Evolutionary conservation across 2,797 vertebrate species (phyloP), one percentile per base, ranked within the genome.

Genomic region (Melanotaenia maccullochi): DNA sequence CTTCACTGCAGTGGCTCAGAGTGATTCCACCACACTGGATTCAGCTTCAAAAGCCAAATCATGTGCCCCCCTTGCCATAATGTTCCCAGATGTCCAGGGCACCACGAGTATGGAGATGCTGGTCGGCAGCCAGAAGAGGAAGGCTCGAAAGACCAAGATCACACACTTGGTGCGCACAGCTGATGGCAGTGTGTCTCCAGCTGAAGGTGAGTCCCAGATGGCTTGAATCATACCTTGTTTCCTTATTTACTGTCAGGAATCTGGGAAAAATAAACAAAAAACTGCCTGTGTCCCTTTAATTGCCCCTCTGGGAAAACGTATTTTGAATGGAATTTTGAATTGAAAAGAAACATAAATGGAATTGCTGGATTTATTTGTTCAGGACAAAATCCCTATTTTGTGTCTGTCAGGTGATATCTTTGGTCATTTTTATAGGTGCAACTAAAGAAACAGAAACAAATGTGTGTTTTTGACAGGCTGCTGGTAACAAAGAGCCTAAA

Each of bases 41-140:
- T 92, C 92, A 79, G 75, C 82, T 78, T 86, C 93, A 78, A 96
- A 96, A 88, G 92, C 90, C 88, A 97, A 94, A 93, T 89, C 92
- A 75, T 86, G 88, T 81, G 76, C 82, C 76, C 92, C 90, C 52
- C 4, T 87, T 82, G 90, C 89, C 93, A 89, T 90, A 82, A 84
- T 92, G 88, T 93, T 94, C 93, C 93, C 94, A 84, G 97, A 97
- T 68, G 81, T 93, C 81, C 92, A 93, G 85, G 96, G 96, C 84
- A 85, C 81, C 73, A 4, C 83, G 61, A 89, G 74, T 25, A 95
- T 96, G 81, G 97, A 98, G 80, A 95, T 95, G 83, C 95, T 98
- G 87, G 97, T 99, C 71, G 98, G 97, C 81, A 99, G 98, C 94
- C 97, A 99, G 92, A 99, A 99, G 83, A 96, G 98, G 86, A 99